phyloP scores from a whole-genome alignment of 2,113 vertebrate genomes.

The Ptilorrhoa leucosticta region DNA sequence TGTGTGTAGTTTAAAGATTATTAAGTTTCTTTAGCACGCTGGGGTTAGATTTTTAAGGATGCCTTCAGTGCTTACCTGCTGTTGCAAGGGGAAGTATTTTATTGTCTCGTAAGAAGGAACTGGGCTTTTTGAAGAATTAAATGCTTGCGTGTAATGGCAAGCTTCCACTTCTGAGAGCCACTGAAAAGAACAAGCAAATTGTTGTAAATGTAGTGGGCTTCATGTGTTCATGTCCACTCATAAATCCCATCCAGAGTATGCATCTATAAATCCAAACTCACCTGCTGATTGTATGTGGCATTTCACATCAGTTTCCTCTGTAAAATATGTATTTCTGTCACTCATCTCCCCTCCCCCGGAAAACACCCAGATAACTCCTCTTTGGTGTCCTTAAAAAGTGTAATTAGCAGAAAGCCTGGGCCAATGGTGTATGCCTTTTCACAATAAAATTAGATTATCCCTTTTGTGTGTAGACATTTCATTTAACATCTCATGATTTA shows the following conservation, averaged over 20 bases:
- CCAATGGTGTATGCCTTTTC: background rate
- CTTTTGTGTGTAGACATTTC: background rate
- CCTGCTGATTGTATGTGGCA: background rate
- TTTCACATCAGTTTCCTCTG: background rate
- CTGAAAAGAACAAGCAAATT: background rate
- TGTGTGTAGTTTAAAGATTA: slow-evolving; percentile 71
- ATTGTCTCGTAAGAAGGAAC: slow-evolving; percentile 68
- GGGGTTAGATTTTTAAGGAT: slow-evolving; percentile 71
- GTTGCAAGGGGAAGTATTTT: slow-evolving; percentile 69
- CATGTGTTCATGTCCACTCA: background rate
- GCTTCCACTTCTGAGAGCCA: slow-evolving; percentile 10
- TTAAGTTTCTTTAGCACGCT: slow-evolving; percentile 67
- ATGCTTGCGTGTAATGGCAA: slow-evolving; percentile 30
- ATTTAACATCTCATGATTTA: background rate
- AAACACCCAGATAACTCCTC: background rate
- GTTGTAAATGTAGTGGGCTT: background rate
- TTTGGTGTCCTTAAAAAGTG: background rate
- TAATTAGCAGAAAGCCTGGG: background rate
- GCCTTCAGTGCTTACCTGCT: slow-evolving; percentile 68
- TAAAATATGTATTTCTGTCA: background rate
- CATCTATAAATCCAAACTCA: background rate
- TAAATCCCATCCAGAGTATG: background rate
- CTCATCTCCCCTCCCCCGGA: background rate
- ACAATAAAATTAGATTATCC: background rate
- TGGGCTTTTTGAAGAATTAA: slow-evolving; percentile 61